Conservation (phyloP, 2,113 vertebrate species). For the Chloroceryle aenea region DNA sequence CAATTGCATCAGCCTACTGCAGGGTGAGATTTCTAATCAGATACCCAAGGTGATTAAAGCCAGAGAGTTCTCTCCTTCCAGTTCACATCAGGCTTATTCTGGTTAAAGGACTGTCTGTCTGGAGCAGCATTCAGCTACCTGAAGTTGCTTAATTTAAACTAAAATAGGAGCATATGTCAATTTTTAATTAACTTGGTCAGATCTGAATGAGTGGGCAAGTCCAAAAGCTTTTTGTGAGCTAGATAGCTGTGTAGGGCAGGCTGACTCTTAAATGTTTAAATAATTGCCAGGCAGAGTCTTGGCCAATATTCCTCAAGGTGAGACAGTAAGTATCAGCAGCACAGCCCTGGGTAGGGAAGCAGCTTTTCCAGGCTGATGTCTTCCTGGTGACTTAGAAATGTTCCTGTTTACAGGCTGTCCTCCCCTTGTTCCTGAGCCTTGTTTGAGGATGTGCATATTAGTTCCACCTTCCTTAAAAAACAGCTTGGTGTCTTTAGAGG, state of each 20-base stretch:
- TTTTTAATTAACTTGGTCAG: slow-evolving; percentile 45
- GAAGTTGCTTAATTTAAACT: background rate
- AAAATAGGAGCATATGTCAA: background rate
- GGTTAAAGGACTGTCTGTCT: background rate
- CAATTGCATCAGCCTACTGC: background rate
- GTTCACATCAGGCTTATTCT: background rate
- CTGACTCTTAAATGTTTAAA: slow-evolving; percentile 18
- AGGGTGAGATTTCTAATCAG: background rate
- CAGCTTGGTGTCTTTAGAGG: background rate
- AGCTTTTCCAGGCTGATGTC: background rate
- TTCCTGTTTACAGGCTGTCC: background rate
- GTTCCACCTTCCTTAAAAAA: slow-evolving; percentile 36
- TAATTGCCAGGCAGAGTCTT: background rate
- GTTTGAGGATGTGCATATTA: slow-evolving; percentile 9
- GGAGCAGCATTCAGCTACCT: background rate
- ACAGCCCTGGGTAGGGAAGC: background rate
- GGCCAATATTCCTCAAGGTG: background rate
- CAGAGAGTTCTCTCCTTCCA: background rate
- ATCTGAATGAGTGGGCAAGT: background rate
- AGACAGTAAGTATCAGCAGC: background rate
- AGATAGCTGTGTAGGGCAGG: background rate
- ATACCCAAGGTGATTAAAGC: background rate
- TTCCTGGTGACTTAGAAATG: background rate
- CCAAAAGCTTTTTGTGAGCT: slow-evolving; percentile 13
- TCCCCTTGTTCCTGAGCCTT: background rate